Evolutionary conservation across 2,888 invertebrate species (phyloP), one percentile per base, ranked within the genome.

Genomic region (Philereme vetulata): DNA sequence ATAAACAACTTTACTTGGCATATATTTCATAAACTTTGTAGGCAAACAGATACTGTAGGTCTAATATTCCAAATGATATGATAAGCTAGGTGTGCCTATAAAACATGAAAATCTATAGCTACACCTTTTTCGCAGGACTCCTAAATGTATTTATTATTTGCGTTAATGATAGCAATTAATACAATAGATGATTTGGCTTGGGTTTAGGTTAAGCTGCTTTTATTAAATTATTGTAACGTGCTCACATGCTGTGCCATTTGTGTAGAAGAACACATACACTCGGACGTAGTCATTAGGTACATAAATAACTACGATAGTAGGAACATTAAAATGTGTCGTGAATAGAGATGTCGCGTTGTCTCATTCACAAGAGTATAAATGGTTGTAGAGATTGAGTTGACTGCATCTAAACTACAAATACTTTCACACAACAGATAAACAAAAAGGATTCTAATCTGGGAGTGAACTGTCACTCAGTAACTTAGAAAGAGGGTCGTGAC

Each of bases 191-290:
- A 10, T 45, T n/a, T 51, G 4, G 40, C 42, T 49, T 43, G 10
- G 34, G 21, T 44, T 44, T 46, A 55, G 6, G 6, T 40, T 0
- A 62, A 61, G 61, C 59, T 38, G 52, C 44, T 21, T 36, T 43
- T 57, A 51, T 50, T 52, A 46, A 51, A 38, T 44, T 54, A 43
- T 48, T 65, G 58, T 44, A 60, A 50, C 67, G 71, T 72, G 75
- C 72, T 58, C 56, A 63, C 48, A 65, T 62, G 69, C 67, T 64
- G 54, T 63, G 57, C 49, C 7, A 34, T 62, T 53, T 54, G 62
- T 70, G 61, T 64, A 71, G 73, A 78, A 84, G 88, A 88, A 88
- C 88, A 88, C 86, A 72, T 88, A 88, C 89, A 88, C 88, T 87
- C 85, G 68, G 74, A 71, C 74, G 70, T 67, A 62, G 61, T 70